Evolutionary conservation across 2,888 invertebrate genomes (phyloP).

Genomic region (Agriopis leucophaearia): DNA sequence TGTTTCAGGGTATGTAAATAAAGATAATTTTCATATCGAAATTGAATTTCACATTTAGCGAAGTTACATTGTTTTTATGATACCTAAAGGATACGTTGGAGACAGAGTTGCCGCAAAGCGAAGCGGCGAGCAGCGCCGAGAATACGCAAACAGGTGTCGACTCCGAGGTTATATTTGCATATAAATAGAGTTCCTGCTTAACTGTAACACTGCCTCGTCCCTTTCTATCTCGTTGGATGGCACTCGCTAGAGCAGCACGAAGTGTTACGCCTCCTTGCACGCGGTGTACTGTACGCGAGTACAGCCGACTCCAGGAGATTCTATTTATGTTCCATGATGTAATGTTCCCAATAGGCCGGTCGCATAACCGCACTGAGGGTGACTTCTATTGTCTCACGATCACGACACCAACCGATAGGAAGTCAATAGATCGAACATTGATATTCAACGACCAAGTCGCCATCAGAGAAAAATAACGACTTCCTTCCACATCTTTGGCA

Average conservation of each 20-base stretch:
- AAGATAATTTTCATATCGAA: slow-evolving; percentile 47
- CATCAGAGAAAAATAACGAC: slow-evolving; percentile 45
- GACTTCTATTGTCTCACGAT: slow-evolving; percentile 58
- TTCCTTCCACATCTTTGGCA: slow-evolving; percentile 42
- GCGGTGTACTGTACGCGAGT: slow-evolving; percentile 70
- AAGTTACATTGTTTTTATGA: slow-evolving; percentile 64
- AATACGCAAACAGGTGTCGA: slow-evolving; percentile 87
- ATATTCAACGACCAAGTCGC: slow-evolving; percentile 47
- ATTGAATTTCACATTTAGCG: slow-evolving; percentile 47
- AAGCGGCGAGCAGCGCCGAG: slow-evolving; percentile 75
- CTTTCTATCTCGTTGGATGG: slow-evolving; percentile 73
- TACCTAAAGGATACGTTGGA: slow-evolving; percentile 76
- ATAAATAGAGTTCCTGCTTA: slow-evolving; percentile 87
- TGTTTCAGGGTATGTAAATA: slow-evolving; percentile 46
- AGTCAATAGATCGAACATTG: slow-evolving; percentile 50
- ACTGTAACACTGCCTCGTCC: slow-evolving; percentile 83
- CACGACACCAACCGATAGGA: slow-evolving; percentile 52
- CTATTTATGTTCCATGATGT: slow-evolving; percentile 83
- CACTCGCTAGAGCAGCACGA: slow-evolving; percentile 74
- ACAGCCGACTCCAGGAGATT: slow-evolving; percentile 79
- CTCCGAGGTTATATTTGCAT: slow-evolving; percentile 86
- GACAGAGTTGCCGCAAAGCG: slow-evolving; percentile 80
- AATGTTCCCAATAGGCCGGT: slow-evolving; percentile 70
- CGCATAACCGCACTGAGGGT: slow-evolving; percentile 62
- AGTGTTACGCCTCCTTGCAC: slow-evolving; percentile 76